A percentile compares a stretch with the other conserved stretches of the same genome.
These are phyloP conservation scores for Falco concolor DNA, from an alignment of 2,797 vertebrate species.

Conservation along the genomic window DNA sequence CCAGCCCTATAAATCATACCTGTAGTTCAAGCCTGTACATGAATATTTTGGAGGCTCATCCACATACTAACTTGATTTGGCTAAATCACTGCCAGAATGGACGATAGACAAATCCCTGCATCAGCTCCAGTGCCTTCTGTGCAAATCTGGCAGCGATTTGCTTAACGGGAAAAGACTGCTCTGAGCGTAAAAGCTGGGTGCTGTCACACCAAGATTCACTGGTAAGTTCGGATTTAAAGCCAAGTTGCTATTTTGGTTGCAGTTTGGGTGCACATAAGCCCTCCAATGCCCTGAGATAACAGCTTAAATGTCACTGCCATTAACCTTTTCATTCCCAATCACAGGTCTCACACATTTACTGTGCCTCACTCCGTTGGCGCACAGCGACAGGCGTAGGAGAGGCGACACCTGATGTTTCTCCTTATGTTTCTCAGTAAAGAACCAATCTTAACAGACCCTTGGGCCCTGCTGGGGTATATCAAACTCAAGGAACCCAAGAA, in stretches of 20 bases:
- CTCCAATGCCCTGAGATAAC: not conserved
- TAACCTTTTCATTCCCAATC: not conserved
- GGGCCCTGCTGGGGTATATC: not conserved
- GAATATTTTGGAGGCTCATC: not conserved
- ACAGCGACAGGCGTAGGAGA: not conserved
- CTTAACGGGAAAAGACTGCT: not conserved
- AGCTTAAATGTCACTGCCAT: not conserved
- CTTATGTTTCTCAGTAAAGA: not conserved
- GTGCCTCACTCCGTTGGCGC: not conserved
- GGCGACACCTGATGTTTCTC: not conserved
- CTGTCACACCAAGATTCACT: not conserved
- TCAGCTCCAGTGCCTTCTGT: not conserved
- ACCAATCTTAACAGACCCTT: not conserved
- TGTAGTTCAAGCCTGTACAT: not conserved
- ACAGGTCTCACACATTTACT: not conserved
- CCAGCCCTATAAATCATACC: not conserved
- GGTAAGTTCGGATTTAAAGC: not conserved
- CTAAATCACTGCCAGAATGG: not conserved
- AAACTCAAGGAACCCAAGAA: not conserved
- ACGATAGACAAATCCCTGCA: not conserved
- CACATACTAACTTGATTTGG: not conserved
- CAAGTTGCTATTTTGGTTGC: not conserved
- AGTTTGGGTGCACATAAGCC: not conserved
- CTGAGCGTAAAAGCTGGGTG: not conserved
- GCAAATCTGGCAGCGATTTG: not conserved